A percentile compares a stretch with the other conserved stretches of the same genome.
Conservation (phyloP, 2,797 vertebrate species). For the Somateria mollissima region DNA sequence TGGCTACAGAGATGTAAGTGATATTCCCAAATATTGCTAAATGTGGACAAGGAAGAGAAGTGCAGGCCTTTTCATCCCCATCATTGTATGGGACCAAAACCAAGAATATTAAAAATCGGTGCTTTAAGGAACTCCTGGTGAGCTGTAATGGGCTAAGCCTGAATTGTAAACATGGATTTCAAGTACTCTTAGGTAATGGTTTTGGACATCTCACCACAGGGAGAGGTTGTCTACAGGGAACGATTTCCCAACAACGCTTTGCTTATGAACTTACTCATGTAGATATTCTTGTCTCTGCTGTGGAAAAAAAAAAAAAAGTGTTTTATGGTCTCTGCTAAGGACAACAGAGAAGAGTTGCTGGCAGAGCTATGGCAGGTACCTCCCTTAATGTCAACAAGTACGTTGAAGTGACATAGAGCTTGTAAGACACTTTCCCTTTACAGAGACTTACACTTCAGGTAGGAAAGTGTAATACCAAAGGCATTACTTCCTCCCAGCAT, state of each 20-base stretch:
- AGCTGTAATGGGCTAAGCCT: neutral
- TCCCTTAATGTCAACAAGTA: constrained; percentile 11
- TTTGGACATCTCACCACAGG: neutral
- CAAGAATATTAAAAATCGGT: neutral
- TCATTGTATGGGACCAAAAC: neutral
- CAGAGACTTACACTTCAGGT: neutral
- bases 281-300: neutral
- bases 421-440: neutral
- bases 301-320: neutral
- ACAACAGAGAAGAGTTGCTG: neutral
- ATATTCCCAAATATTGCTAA: neutral
- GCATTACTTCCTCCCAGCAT: neutral
- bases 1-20: neutral
- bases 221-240: neutral
- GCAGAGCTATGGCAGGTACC: neutral
- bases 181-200: neutral
- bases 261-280: constrained; percentile 16
- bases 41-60: neutral
- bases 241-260: constrained; percentile 13
- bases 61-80: neutral
- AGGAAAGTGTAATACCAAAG: neutral
- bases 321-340: neutral
- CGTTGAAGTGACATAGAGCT: neutral
- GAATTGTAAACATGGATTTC: neutral
- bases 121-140: neutral